phyloP scores from a whole-genome alignment of 1,140 invertebrate species.

The Planococcus citri region DNA sequence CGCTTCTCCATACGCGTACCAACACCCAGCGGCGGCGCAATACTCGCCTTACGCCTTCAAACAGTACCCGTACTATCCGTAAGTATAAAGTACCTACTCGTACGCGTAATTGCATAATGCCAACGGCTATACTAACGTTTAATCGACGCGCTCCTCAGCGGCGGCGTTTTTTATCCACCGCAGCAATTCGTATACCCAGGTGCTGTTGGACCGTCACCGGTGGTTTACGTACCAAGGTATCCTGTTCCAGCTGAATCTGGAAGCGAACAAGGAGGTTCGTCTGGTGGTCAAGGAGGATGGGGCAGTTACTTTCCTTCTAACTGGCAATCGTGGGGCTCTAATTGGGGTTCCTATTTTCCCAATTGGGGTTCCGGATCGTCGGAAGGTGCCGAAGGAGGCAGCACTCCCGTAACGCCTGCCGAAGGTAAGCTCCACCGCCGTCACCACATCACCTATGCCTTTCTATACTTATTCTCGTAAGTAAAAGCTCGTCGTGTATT shows the following conservation, averaged over 20 bases:
- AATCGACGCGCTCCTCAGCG: background rate
- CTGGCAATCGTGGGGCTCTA: background rate
- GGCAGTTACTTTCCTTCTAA: background rate
- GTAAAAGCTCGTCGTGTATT: too few relatives aligned
- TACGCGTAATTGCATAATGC: background rate
- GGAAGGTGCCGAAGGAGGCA: too few relatives aligned
- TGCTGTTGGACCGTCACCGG: background rate
- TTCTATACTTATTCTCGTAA: too few relatives aligned
- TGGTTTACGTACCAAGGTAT: background rate
- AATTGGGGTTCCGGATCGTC: background rate
- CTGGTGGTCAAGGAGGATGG: background rate
- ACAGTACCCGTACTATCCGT: constrained; percentile 1
- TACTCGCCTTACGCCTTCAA: background rate
- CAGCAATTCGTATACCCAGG: background rate
- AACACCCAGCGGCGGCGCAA: background rate
- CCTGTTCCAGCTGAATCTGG: background rate
- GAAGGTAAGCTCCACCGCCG: background rate
- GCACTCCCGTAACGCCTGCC: background rate
- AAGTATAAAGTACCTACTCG: background rate
- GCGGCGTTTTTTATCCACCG: background rate
- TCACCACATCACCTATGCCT: too few relatives aligned
- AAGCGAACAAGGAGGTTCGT: background rate
- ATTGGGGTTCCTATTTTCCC: background rate
- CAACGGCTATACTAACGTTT: too few relatives aligned
- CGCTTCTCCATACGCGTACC: background rate